These are phyloP conservation scores for Tenthredo scrophulariae DNA, from an alignment of 2,888 invertebrate species.

Conservation along the genomic window DNA sequence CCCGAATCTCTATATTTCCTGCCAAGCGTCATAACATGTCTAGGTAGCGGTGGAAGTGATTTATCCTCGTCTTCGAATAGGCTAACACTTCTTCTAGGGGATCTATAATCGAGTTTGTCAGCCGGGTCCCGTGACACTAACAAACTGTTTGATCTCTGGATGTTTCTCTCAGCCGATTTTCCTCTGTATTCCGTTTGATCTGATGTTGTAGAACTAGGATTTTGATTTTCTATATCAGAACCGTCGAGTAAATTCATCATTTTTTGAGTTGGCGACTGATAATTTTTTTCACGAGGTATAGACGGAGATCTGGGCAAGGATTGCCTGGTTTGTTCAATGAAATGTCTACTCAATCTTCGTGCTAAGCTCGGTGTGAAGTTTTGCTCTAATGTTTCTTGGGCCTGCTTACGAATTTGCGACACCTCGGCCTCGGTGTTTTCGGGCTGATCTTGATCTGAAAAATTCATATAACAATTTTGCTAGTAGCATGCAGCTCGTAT, in stretches of 20 bases:
- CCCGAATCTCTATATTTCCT: slow-evolving; percentile 68
- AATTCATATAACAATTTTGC: slow-evolving; percentile 55
- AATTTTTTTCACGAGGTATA: slow-evolving; percentile 66
- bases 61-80: slow-evolving; percentile 66
- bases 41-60: slow-evolving; percentile 64
- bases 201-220: slow-evolving; percentile 59
- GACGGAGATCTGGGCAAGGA: slow-evolving; percentile 71
- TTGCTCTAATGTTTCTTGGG: slow-evolving; percentile 68
- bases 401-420: slow-evolving; percentile 62
- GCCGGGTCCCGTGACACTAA: slow-evolving; percentile 64
- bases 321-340: slow-evolving; percentile 74
- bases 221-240: slow-evolving; percentile 53
- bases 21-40: slow-evolving; percentile 66
- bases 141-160: slow-evolving; percentile 72
- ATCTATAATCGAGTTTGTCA: slow-evolving; percentile 62
- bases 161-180: slow-evolving; percentile 66
- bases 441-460: slow-evolving; percentile 62
- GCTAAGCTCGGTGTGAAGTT: slow-evolving; percentile 75
- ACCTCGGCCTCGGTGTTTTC: slow-evolving; percentile 53
- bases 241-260: slow-evolving; percentile 46
- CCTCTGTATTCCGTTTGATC: slow-evolving; percentile 68
- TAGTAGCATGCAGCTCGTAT: slow-evolving; percentile 61
- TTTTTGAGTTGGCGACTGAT: slow-evolving; percentile 63
- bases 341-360: slow-evolving; percentile 72
- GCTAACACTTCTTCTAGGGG: slow-evolving; percentile 69